phyloP scores from a whole-genome alignment of 2,797 vertebrate species.

The Coreius guichenoti region DNA sequence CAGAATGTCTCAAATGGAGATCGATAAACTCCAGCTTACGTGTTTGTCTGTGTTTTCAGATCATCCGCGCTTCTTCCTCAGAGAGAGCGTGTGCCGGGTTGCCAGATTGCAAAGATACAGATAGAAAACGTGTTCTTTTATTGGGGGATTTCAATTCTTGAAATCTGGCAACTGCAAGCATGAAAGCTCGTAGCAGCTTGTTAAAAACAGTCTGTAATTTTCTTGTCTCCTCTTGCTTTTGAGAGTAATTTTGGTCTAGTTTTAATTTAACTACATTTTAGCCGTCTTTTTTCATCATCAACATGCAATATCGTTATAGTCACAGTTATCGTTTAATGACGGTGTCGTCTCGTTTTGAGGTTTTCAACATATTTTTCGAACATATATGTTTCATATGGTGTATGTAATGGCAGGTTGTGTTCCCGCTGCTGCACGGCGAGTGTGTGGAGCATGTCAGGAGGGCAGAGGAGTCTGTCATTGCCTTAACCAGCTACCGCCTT shows the following conservation, averaged over 20 bases:
- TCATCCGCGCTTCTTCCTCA: not conserved
- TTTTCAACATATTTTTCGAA: too few relatives aligned
- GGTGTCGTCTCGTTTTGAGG: too few relatives aligned
- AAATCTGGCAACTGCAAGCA: not conserved
- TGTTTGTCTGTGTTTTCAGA: too few relatives aligned
- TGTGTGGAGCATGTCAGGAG: conserved; percentile 92
- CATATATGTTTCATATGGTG: not conserved
- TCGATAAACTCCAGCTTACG: too few relatives aligned
- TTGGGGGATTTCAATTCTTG: not conserved
- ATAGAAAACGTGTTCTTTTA: not conserved
- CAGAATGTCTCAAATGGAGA: too few relatives aligned
- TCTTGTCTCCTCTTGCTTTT: not conserved
- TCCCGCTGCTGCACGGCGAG: conserved; percentile 94
- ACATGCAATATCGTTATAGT: too few relatives aligned
- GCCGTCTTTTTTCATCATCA: too few relatives aligned
- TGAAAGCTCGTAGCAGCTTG: not conserved
- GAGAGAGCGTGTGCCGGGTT: too few relatives aligned
- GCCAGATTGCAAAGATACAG: too few relatives aligned
- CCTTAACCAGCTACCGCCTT: conserved; percentile 95
- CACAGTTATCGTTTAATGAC: too few relatives aligned
- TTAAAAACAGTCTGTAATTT: not conserved
- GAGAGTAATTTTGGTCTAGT: too few relatives aligned
- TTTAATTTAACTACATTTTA: too few relatives aligned
- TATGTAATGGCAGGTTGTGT: conserved; percentile 84
- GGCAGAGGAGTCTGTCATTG: conserved; percentile 92